A percentile compares a stretch with the other conserved stretches of the same genome.
phyloP scores from a whole-genome alignment of 2,113 vertebrate genomes.

The Nyctereutes procyonoides region DNA sequence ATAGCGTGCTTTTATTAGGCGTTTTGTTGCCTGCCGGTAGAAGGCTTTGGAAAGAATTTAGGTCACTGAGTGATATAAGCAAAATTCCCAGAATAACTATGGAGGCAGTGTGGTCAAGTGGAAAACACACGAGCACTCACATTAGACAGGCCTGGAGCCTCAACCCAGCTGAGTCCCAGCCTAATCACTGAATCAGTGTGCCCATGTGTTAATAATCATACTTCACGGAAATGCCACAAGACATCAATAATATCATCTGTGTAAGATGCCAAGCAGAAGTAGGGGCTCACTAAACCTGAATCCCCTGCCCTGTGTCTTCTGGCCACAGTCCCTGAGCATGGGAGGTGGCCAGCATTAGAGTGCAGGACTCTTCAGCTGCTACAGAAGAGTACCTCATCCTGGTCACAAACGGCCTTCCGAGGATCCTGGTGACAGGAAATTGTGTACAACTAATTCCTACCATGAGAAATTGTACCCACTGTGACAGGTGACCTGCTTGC shows the following conservation, averaged over 20 bases:
- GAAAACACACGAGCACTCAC: background rate
- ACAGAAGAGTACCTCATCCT: background rate
- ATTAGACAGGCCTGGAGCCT: background rate
- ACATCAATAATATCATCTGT: background rate
- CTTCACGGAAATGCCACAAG: background rate
- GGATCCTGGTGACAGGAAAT: background rate
- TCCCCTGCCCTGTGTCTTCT: background rate
- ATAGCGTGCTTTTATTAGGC: background rate
- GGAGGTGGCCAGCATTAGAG: background rate
- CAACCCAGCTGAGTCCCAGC: background rate
- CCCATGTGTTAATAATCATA: background rate
- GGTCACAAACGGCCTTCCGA: slow-evolving; percentile 33
- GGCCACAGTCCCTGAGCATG: background rate
- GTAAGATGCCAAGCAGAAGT: background rate
- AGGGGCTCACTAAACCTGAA: background rate
- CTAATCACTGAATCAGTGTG: background rate
- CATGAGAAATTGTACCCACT: background rate
- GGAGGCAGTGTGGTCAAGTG: background rate
- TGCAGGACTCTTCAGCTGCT: background rate
- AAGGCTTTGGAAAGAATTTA: slow-evolving; percentile 32
- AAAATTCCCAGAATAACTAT: slow-evolving; percentile 27
- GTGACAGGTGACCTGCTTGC: background rate
- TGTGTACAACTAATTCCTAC: slow-evolving; percentile 22
- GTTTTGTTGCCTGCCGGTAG: background rate
- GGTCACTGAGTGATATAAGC: slow-evolving; percentile 17